phyloP scores from a whole-genome alignment of 2,888 invertebrate species.

The Panorpa germanica region DNA sequence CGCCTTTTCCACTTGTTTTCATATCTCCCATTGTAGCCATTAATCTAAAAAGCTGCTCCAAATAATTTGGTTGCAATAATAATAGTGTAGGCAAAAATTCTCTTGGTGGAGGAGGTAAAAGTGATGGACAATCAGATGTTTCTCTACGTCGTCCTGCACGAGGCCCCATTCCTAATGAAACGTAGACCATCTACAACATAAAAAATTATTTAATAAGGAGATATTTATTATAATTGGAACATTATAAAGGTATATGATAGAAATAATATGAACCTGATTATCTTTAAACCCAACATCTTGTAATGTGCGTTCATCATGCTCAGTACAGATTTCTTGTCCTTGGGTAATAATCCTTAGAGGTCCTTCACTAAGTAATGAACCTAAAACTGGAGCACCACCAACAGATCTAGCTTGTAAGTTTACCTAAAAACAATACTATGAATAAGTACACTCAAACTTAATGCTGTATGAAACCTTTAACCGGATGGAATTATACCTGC shows the following conservation, averaged over 20 bases:
- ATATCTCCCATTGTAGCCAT: constrained; percentile 82
- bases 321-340: constrained; percentile 82
- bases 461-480: background rate
- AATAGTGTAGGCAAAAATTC: constrained; percentile 73
- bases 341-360: constrained; percentile 83
- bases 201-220: constrained; percentile 5
- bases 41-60: constrained; percentile 74
- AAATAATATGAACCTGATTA: constrained; percentile 43
- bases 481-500: constrained; percentile 21
- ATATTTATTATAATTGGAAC: background rate
- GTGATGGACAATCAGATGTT: constrained; percentile 56
- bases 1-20: constrained; percentile 55
- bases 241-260: background rate
- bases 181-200: constrained; percentile 57
- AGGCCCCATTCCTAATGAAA: constrained; percentile 65
- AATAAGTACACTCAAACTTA: constrained; percentile 8
- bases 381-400: constrained; percentile 33
- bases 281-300: constrained; percentile 90
- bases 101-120: constrained; percentile 70
- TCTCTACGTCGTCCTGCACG: constrained; percentile 30
- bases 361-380: constrained; percentile 56
- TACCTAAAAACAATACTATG: constrained; percentile 13
- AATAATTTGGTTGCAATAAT: constrained; percentile 68
- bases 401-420: constrained; percentile 17
- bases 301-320: constrained; percentile 79